Percentiles rank a stretch among this genome's conserved stretches.
These are phyloP conservation scores for Cephus pulcher DNA, from an alignment of 2,888 invertebrate species.

Conservation along the genomic window DNA sequence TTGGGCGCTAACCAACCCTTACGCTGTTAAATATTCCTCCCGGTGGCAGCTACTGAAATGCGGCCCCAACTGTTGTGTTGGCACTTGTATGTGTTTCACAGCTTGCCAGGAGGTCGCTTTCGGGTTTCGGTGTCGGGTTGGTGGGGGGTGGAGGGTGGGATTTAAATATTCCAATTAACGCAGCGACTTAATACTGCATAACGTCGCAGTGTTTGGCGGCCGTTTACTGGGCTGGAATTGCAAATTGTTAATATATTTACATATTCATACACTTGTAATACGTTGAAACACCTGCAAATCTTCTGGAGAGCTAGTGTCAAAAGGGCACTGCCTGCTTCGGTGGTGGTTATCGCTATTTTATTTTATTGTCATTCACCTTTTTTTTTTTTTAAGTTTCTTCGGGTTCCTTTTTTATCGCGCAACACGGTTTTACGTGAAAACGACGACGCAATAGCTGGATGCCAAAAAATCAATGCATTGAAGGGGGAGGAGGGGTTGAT, in stretches of 20 bases:
- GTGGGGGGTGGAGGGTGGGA: not conserved
- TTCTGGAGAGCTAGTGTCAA: not conserved
- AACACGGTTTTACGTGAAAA: not conserved
- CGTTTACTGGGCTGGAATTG: not conserved
- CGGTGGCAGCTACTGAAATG: not conserved
- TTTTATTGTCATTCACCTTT: not conserved
- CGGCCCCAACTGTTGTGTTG: not conserved
- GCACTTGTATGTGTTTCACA: not conserved
- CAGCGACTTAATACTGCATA: not conserved
- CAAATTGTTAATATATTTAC: not conserved
- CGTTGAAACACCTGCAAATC: not conserved
- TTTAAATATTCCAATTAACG: not conserved
- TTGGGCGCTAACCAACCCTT: not conserved
- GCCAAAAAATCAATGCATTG: not conserved
- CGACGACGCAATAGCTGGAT: not conserved
- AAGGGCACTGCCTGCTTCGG: not conserved
- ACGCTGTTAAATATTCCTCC: not conserved
- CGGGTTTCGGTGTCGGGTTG: not conserved
- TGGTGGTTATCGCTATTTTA: not conserved
- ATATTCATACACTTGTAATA: not conserved
- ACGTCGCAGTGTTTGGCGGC: not conserved
- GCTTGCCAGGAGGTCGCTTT: not conserved
- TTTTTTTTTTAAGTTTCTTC: not conserved
- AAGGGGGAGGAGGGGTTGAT: constrained; percentile 6
- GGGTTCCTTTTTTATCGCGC: not conserved